Evolutionary conservation across 1,140 invertebrate species (phyloP), one percentile per base, ranked within the genome.

Genomic region (Halictus rubicundus): DNA sequence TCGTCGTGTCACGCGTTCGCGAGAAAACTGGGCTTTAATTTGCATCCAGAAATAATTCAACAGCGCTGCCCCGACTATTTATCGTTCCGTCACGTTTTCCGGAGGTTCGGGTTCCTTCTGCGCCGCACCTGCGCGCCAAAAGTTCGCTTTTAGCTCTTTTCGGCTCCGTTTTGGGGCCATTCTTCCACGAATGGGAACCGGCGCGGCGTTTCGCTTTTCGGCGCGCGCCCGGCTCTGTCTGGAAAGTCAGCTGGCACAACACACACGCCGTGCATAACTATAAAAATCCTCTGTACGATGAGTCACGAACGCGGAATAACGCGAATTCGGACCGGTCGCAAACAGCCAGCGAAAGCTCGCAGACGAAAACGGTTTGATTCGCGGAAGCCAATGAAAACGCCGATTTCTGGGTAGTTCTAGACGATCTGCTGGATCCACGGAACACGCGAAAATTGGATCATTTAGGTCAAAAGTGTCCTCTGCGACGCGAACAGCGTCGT

Each of bases 231-330:
- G 49, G 63, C 25, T 14, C 64, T 61, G 71, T 65, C 63, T 68
- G 71, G 78, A 54, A 80, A 75, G 78, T 80, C 78, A 75, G 78
- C 71, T 80, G 78, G 78, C 70, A 61, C 69, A 78, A 78, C 77
- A 66, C 52, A 66, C 52, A 52, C 49, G 2, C 42, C 14, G 19
- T 52, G 16, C 61, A 27, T 71, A 42, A 23, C 49, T n/a, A 60
- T 61, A 73, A 73, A 79, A 79, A 79, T n/a, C 25, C 61, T n/a
- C 27, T 14, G 32, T 65, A 25, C 49, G 70, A 79, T 72, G 77
- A 79, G 25, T 79, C 69, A 72, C 52, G 70, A 32, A 59, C 52
- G 59, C 42, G 37, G 23, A 60, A 23, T 19, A 57, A 4, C 9
- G 21, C 16, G 37, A 52, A 61, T 78, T 78, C 64, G 66, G 75